A percentile compares a stretch with the other conserved stretches of the same genome.
phyloP scores from a whole-genome alignment of 2,797 vertebrate genomes.

The Haliaeetus vocifer region DNA sequence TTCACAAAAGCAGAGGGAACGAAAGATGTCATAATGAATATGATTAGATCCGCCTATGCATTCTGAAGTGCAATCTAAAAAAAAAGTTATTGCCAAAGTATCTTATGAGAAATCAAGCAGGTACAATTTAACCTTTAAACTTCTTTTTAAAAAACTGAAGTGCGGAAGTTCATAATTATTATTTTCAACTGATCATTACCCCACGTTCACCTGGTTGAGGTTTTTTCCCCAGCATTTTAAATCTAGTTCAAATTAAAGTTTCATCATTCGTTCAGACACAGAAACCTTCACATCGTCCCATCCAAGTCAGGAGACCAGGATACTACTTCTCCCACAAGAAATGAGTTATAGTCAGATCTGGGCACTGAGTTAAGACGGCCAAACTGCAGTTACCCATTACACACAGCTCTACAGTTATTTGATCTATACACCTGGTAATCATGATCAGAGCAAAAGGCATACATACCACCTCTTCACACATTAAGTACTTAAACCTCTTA shows the following conservation, averaged over 20 bases:
- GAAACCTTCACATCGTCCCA: not conserved
- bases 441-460: slow-evolving; percentile 17
- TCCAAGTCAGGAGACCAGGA: not conserved
- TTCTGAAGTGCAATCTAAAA: not conserved
- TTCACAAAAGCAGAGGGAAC: not conserved
- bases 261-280: not conserved
- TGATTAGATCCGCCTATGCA: not conserved
- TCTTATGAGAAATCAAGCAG: not conserved
- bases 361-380: not conserved
- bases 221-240: not conserved
- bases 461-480: not conserved
- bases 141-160: not conserved
- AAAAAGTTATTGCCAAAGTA: not conserved
- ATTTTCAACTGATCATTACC: not conserved
- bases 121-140: not conserved
- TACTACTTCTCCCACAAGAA: not conserved
- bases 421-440: slow-evolving; percentile 11
- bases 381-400: not conserved
- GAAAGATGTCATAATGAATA: not conserved
- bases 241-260: not conserved
- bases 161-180: not conserved
- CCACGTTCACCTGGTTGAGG: not conserved
- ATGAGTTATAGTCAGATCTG: not conserved
- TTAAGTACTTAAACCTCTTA: slow-evolving; percentile 56
- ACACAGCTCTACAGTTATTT: not conserved